Conservation (phyloP, 2,888 invertebrate genomes). For the Lobophora halterata region DNA sequence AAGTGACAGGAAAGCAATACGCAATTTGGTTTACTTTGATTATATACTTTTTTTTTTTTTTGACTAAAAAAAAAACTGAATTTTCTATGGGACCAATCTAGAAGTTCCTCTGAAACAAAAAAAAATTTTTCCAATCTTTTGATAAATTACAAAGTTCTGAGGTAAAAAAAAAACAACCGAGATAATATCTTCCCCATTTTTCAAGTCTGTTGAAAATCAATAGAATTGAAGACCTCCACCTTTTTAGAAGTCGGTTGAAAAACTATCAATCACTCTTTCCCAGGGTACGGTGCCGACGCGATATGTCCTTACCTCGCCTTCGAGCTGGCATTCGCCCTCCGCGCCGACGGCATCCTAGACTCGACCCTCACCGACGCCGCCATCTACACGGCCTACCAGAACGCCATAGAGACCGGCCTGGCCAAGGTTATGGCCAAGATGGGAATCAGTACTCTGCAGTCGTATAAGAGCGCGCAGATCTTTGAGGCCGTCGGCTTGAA, state of each 20-base stretch:
- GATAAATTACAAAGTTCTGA: too few relatives aligned
- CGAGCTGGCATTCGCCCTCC: conserved; percentile 93
- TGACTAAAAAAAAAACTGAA: too few relatives aligned
- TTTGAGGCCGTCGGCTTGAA: conserved; percentile 98
- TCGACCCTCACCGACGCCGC: conserved; percentile 87
- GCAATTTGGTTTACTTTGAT: too few relatives aligned
- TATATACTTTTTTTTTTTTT: too few relatives aligned
- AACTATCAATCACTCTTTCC: neutral
- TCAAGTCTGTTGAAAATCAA: too few relatives aligned
- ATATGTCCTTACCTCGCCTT: conserved; percentile 98
- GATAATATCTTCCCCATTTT: too few relatives aligned
- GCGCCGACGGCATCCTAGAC: conserved; percentile 92
- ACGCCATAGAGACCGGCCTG: conserved; percentile 92
- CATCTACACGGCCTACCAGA: conserved; percentile 93
- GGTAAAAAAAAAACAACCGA: too few relatives aligned
- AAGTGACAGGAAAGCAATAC: too few relatives aligned
- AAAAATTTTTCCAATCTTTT: too few relatives aligned
- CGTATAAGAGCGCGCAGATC: conserved; percentile 99
- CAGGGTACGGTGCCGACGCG: conserved; percentile 96
- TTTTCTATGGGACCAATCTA: too few relatives aligned
- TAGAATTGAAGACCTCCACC: neutral
- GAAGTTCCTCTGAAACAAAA: too few relatives aligned
- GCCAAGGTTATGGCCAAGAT: conserved; percentile 96
- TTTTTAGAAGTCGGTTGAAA: neutral
- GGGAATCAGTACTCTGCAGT: conserved; percentile 99